Percentiles rank a stretch among this genome's conserved stretches.
These are phyloP conservation scores for Leptopilina myrica DNA, from an alignment of 2,888 invertebrate species.

Conservation along the genomic window DNA sequence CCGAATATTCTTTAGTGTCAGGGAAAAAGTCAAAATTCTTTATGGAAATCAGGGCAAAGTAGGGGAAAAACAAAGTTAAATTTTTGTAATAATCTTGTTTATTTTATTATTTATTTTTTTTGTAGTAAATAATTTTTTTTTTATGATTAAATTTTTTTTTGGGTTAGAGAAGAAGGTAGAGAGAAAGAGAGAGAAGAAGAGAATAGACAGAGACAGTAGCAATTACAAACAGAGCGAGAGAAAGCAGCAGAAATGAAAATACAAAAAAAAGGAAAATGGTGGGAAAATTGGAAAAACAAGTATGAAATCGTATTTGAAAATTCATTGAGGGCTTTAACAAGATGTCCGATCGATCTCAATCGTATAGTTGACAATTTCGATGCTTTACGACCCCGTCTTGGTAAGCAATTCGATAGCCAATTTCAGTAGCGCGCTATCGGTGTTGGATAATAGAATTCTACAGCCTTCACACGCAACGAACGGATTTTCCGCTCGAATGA, in stretches of 20 bases:
- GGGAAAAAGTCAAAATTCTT: too few species aligned
- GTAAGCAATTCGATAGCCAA: slow-evolving; percentile 35
- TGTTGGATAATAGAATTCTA: slow-evolving; percentile 27
- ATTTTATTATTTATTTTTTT: too few species aligned
- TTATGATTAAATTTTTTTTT: background rate
- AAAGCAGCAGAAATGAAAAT: too few species aligned
- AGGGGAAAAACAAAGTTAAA: too few species aligned
- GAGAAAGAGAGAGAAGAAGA: too few species aligned
- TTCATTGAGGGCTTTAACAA: slow-evolving; percentile 14
- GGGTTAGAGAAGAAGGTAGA: background rate
- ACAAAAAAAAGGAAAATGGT: too few species aligned
- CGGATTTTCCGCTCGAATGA: slow-evolving; percentile 30
- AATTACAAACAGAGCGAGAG: too few species aligned
- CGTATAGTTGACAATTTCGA: slow-evolving; percentile 36
- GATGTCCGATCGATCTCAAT: slow-evolving; percentile 36
- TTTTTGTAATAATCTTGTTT: too few species aligned
- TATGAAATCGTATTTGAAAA: slow-evolving; percentile 1
- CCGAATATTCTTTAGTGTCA: too few species aligned
- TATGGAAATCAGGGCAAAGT: too few species aligned
- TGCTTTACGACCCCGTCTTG: slow-evolving; percentile 36
- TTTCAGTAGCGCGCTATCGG: slow-evolving; percentile 27
- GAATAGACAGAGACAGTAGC: too few species aligned
- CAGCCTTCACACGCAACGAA: slow-evolving; percentile 26
- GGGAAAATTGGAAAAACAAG: background rate
- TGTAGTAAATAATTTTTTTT: too few species aligned